Percentiles rank a stretch among this genome's conserved stretches.
Conservation (phyloP, 2,113 vertebrate species). For the Cervus canadensis region DNA sequence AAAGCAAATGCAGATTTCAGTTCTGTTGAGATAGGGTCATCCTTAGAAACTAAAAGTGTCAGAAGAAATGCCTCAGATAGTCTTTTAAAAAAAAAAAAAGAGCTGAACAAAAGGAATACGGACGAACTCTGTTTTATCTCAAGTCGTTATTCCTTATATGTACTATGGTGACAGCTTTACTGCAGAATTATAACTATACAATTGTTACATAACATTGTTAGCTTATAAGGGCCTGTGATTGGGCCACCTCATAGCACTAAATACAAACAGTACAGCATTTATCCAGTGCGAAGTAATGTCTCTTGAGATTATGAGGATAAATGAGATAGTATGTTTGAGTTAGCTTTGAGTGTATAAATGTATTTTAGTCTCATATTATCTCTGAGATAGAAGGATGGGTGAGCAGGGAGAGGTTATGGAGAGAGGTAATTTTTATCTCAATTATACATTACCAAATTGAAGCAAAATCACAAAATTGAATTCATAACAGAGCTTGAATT, state of each 20-base stretch:
- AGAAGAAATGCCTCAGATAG: not conserved
- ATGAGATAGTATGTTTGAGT: not conserved
- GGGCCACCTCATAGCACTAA: not conserved
- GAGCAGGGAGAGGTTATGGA: not conserved
- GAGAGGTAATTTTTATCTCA: not conserved
- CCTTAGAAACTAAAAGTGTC: not conserved
- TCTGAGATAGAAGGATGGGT: not conserved
- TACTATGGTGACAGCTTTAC: not conserved
- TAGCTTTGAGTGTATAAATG: not conserved
- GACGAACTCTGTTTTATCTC: not conserved
- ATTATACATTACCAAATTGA: constrained; percentile 19
- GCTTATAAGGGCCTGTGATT: not conserved
- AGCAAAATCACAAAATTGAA: not conserved
- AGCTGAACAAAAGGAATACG: not conserved
- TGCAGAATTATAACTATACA: not conserved
- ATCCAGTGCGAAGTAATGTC: not conserved
- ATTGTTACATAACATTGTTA: not conserved
- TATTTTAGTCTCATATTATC: not conserved
- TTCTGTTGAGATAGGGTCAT: not conserved
- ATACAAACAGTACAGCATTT: not conserved
- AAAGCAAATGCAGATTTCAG: not conserved
- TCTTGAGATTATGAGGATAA: constrained; percentile 18
- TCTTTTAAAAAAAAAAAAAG: not conserved
- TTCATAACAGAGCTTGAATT: constrained; percentile 20
- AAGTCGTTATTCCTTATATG: not conserved